Evolutionary conservation across 2,113 vertebrate genomes (phyloP).

Genomic region (Macaca fascicularis): DNA sequence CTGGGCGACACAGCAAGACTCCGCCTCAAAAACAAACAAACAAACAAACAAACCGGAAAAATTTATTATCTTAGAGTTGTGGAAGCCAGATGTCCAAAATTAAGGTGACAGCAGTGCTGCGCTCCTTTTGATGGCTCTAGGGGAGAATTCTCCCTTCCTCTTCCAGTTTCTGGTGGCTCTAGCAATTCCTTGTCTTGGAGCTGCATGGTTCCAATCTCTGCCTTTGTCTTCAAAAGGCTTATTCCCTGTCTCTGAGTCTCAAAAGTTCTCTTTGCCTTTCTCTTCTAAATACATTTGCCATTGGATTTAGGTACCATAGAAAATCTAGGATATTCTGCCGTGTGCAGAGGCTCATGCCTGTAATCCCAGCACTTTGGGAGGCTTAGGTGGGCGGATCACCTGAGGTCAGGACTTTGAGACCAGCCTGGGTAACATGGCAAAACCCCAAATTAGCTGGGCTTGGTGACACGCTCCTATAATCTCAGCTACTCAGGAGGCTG

Average conservation of each 20-base stretch:
- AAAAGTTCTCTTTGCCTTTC: neutral
- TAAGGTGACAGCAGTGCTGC: neutral
- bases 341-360: no score
- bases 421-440: no score
- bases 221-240: neutral
- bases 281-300: neutral
- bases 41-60: no score
- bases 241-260: neutral
- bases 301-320: neutral
- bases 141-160: neutral
- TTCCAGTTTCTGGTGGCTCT: neutral
- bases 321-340: neutral
- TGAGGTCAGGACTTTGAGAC: no score
- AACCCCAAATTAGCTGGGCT: no score
- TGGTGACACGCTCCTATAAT: no score
- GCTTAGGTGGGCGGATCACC: no score
- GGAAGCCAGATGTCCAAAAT: neutral
- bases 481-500: no score
- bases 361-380: no score
- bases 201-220: neutral
- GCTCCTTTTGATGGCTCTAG: fast-evolving
- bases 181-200: neutral
- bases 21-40: no score
- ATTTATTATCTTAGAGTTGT: neutral
- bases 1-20: no score